Base-by-base conservation (phyloP, 2,888 invertebrate genomes). In the Lithophane ornitopus region DNA sequence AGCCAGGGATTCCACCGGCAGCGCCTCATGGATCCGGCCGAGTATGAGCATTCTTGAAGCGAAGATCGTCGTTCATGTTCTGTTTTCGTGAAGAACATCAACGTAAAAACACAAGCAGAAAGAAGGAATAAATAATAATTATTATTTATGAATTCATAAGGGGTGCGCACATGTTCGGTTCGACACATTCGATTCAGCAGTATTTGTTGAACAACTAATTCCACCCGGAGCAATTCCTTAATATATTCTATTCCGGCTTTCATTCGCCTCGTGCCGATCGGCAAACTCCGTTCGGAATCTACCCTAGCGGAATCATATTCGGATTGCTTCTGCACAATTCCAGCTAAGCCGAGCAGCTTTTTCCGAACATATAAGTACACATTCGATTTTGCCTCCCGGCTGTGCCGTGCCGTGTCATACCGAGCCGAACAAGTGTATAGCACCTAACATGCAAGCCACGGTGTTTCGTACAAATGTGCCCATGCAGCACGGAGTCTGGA, bases 31-130 rank as follows among this genome's bases (percentile, higher is more conserved):
- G 34, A 14, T 16, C 72, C 85, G 19, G 59, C 34, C 7, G 66
- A 67, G 0, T 89, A 86, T 0, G 89, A 67, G 61, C 82, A 88
- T 56, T 91, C 88, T 68, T 89, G 89, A 0, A 90, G 76, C 0
- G 85, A 82, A 12, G 71, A 62, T 0, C 76, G 80, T 0, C 85
- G 81, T 9, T 87, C 86, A 0, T 85, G 86, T 62, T 83, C 86
- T 79, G 76, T 62, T 52, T 16, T 46, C 34, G 2, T 49, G 59
- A 61, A 56, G 54, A 3, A n/a, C 16, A 67, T 54, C 22, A 34
- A n/a, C 16, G n/a, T n/a, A 3, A 3, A 67, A 54, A 34, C 11
- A 52, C n/a, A 16, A 66, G 4, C 46, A 46, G 14, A 28, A 22
- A 8, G 22, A 28, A 28, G n/a, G 2, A 2, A 19, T 12, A 41